Evolutionary conservation across 2,888 invertebrate species (phyloP).

Genomic region (Tribolium freemani): DNA sequence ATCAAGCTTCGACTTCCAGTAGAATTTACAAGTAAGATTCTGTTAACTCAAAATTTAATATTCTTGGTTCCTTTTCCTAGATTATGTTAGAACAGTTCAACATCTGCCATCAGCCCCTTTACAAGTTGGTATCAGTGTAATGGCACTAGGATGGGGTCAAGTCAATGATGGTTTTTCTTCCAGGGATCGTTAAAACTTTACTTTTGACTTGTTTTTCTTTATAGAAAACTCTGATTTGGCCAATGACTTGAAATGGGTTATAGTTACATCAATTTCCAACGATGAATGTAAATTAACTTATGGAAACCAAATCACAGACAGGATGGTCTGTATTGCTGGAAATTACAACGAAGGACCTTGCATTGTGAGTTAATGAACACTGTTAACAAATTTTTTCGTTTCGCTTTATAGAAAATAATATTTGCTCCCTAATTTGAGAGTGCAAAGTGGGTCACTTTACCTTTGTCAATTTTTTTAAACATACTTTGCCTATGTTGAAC

Average conservation of each 20-base stretch:
- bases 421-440: no score
- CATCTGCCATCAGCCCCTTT: constrained; percentile 4
- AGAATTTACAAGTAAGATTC: background rate
- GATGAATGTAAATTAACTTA: constrained; percentile 9
- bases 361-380: constrained; percentile 10
- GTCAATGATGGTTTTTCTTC: background rate
- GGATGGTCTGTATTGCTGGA: constrained; percentile 11
- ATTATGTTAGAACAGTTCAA: constrained; percentile 1
- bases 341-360: constrained; percentile 26
- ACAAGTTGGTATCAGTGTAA: background rate
- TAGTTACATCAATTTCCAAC: background rate
- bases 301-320: constrained; percentile 11
- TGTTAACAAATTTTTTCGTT: background rate
- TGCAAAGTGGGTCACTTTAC: no score
- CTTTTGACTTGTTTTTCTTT: constrained; percentile 2
- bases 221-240: background rate
- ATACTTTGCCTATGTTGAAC: no score
- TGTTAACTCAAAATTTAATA: background rate
- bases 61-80: background rate
- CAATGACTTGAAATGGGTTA: background rate
- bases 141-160: constrained; percentile 24
- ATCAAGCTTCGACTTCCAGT: constrained; percentile 10
- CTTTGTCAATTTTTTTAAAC: no score
- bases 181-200: background rate
- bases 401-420: no score